phyloP scores from a whole-genome alignment of 2,888 invertebrate genomes.

The Nomada ruficornis region DNA sequence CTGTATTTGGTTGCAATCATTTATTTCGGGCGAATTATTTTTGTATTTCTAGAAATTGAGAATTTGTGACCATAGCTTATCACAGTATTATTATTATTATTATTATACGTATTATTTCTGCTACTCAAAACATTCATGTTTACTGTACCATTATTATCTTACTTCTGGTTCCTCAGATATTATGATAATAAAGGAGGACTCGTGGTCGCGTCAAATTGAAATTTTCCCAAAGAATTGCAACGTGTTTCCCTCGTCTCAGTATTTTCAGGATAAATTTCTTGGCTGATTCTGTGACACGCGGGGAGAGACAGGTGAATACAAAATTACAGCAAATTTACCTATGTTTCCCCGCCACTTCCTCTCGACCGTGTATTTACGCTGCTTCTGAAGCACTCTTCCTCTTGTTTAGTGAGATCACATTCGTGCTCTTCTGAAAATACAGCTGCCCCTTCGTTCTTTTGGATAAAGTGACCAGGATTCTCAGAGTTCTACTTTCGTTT shows the following conservation, averaged over 20 bases:
- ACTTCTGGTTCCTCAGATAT: neutral
- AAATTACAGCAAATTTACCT: slow-evolving; percentile 24
- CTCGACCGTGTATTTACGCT: slow-evolving; percentile 31
- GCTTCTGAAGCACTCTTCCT: slow-evolving; percentile 26
- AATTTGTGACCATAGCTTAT: no score
- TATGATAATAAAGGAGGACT: neutral
- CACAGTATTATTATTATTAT: no score
- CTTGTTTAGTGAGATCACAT: slow-evolving; percentile 46
- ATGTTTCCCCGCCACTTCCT: slow-evolving; percentile 31
- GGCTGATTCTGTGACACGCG: neutral
- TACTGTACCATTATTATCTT: neutral
- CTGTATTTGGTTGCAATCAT: no score
- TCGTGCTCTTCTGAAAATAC: slow-evolving; percentile 37
- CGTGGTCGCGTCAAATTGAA: neutral
- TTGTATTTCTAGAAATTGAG: no score
- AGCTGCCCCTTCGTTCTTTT: slow-evolving; percentile 2
- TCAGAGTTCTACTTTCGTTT: neutral
- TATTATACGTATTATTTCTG: no score
- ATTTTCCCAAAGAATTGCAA: neutral
- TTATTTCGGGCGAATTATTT: no score
- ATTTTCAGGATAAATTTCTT: neutral
- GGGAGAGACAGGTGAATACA: neutral
- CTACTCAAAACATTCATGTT: no score
- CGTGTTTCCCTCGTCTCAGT: neutral
- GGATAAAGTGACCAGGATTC: slow-evolving; percentile 7